phyloP scores from a whole-genome alignment of 2,113 vertebrate genomes.

The Cairina moschata region DNA sequence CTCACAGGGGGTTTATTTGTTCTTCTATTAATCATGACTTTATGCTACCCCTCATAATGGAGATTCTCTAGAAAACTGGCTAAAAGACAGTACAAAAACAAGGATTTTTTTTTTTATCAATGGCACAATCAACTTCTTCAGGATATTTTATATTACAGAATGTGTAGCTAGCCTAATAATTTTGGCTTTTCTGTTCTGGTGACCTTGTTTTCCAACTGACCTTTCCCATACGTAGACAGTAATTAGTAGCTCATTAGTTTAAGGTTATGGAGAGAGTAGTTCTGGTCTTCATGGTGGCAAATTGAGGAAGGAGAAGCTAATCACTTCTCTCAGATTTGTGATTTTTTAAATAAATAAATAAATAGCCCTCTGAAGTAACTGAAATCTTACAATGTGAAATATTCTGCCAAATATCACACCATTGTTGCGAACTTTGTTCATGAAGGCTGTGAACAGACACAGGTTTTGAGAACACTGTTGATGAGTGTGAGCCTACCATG shows the following conservation, averaged over 20 bases:
- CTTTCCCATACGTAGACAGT: background rate
- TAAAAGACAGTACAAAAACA: background rate
- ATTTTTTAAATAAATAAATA: background rate
- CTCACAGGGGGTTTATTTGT: background rate
- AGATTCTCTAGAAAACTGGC: background rate
- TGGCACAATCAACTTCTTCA: background rate
- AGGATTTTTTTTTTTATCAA: background rate
- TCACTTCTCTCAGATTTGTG: background rate
- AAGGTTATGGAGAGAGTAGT: background rate
- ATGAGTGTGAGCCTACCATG: background rate
- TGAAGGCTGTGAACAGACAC: background rate
- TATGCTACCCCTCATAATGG: background rate
- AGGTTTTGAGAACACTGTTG: background rate
- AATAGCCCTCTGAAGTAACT: background rate
- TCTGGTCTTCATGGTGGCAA: background rate
- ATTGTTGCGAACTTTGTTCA: background rate
- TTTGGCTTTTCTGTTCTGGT: background rate
- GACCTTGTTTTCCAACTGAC: background rate
- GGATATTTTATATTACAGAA: background rate
- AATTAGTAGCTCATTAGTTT: background rate
- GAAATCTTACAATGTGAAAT: background rate
- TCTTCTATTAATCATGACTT: constrained; percentile 5
- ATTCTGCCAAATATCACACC: background rate
- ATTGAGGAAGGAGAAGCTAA: background rate
- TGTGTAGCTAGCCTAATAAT: background rate